Evolutionary conservation across 2,888 invertebrate species (phyloP).

Genomic region (Portevinia maculata): DNA sequence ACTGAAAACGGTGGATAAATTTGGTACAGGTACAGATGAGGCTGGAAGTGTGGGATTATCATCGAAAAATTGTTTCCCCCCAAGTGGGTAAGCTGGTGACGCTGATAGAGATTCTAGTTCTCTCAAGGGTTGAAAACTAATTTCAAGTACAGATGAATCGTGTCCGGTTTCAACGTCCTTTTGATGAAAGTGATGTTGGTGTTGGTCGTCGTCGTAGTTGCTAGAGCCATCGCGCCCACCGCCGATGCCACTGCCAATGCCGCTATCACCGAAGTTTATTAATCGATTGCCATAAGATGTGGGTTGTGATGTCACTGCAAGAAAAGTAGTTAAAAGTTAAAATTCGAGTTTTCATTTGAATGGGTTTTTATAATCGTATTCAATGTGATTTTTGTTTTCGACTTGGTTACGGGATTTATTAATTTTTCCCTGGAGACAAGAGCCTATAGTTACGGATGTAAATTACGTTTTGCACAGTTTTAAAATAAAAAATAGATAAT

Average conservation of each 20-base stretch:
- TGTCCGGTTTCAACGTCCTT: constrained; percentile 71
- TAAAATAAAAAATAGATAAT: not conserved
- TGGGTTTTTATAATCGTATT: constrained; percentile 53
- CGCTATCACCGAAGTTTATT: constrained; percentile 61
- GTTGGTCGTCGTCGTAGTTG: constrained; percentile 36
- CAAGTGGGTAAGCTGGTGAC: constrained; percentile 32
- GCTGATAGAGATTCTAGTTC: constrained; percentile 67
- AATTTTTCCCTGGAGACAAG: constrained; percentile 11
- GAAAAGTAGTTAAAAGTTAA: constrained; percentile 69
- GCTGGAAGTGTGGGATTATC: constrained; percentile 24
- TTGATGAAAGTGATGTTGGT: constrained; percentile 53
- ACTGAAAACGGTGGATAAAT: constrained; percentile 21
- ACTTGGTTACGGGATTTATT: constrained; percentile 45
- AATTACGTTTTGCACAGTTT: constrained; percentile 42
- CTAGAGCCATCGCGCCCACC: constrained; percentile 5
- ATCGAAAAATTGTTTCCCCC: constrained; percentile 49
- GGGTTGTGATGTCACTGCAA: constrained; percentile 64
- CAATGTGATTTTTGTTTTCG: constrained; percentile 42
- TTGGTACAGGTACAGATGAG: constrained; percentile 17
- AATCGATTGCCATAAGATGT: constrained; percentile 63
- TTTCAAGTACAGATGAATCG: constrained; percentile 74
- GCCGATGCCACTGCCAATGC: constrained; percentile 2
- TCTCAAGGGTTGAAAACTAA: constrained; percentile 74
- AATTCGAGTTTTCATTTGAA: constrained; percentile 4
- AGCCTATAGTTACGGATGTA: constrained; percentile 12